phyloP scores from a whole-genome alignment of 2,888 invertebrate genomes.

The Anagyrus pseudococci region DNA sequence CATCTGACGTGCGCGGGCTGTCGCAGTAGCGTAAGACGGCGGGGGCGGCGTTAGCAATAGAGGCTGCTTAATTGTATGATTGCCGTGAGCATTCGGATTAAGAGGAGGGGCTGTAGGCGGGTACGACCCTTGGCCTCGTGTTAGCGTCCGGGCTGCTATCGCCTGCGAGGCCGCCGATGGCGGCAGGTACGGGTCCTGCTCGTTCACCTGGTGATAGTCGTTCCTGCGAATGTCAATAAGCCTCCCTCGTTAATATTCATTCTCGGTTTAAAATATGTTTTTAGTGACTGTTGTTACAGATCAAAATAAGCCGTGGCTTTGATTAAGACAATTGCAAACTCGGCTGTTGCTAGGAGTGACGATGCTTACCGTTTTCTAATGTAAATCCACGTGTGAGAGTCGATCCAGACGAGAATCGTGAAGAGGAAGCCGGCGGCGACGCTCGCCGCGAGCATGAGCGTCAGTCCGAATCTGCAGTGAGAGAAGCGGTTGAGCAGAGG shows the following conservation, averaged over 20 bases:
- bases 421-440: constrained; percentile 87
- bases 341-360: no score
- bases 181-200: constrained; percentile 82
- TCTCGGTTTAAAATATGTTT: no score
- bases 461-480: constrained; percentile 69
- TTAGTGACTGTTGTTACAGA: no score
- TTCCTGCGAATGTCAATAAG: constrained; percentile 65
- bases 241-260: no score
- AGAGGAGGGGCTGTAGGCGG: constrained; percentile 69
- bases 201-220: constrained; percentile 82
- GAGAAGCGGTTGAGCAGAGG: not conserved
- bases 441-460: constrained; percentile 86
- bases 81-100: constrained; percentile 64
- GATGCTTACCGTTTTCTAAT: constrained; percentile 86
- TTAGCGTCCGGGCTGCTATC: constrained; percentile 68
- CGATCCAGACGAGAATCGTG: constrained; percentile 91
- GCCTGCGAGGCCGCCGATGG: constrained; percentile 67
- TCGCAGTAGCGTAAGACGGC: constrained; percentile 69
- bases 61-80: constrained; percentile 66
- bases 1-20: constrained; percentile 63
- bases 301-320: no score
- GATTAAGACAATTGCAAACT: no score
- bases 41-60: constrained; percentile 66
- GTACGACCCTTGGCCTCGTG: constrained; percentile 76
- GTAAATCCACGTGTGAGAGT: constrained; percentile 97